Conservation (phyloP, 2,797 vertebrate species). For the Lophotriccus pileatus region DNA sequence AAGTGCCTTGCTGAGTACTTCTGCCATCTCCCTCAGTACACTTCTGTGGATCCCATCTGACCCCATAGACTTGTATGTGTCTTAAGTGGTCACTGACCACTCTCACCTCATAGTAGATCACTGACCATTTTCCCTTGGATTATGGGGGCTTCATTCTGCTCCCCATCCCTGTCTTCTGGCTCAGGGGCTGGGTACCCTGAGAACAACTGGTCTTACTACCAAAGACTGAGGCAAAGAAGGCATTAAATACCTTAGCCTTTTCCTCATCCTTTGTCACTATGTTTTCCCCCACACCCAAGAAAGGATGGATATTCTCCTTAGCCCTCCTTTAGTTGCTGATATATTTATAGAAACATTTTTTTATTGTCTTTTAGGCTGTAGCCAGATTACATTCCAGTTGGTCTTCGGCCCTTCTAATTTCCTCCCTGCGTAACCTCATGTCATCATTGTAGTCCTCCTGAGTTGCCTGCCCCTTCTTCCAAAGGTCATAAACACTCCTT, state of each 20-base stretch:
- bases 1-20: background rate
- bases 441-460: background rate
- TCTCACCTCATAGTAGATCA: background rate
- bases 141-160: background rate
- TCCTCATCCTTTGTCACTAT: background rate
- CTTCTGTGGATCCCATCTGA: background rate
- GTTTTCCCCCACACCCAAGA: background rate
- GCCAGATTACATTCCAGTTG: background rate
- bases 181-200: background rate
- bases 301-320: background rate
- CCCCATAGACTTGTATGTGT: background rate
- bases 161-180: background rate
- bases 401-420: background rate
- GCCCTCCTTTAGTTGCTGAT: background rate
- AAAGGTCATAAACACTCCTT: background rate
- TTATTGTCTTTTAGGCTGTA: background rate
- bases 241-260: background rate
- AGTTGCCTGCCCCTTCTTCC: background rate
- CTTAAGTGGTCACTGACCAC: background rate
- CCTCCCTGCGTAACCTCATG: background rate
- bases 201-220: background rate
- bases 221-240: background rate
- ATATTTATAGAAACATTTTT: background rate
- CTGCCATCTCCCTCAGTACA: background rate
- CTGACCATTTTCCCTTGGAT: background rate